phyloP scores from a whole-genome alignment of 2,797 vertebrate species.

The Dromococcyx pavoninus region DNA sequence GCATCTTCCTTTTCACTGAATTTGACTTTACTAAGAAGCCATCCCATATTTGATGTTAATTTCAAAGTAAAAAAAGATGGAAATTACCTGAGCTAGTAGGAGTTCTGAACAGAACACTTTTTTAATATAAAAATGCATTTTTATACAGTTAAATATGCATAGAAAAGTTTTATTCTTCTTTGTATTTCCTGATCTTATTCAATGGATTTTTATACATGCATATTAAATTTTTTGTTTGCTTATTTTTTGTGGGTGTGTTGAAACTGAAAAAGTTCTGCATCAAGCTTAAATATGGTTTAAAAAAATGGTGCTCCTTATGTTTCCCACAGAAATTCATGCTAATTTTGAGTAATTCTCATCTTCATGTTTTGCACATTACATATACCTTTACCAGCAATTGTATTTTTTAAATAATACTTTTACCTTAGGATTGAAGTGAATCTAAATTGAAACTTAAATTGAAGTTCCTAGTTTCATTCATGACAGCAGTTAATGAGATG shows the following conservation, averaged over 20 bases:
- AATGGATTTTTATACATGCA: neutral
- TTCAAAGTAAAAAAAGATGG: neutral
- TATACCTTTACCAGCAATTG: neutral
- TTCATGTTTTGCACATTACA: neutral
- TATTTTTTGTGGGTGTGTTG: conserved; percentile 6
- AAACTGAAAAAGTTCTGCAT: neutral
- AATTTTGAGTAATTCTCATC: neutral
- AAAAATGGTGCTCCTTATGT: conserved; percentile 7
- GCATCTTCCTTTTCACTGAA: neutral
- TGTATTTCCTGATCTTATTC: neutral
- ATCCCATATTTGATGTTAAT: neutral
- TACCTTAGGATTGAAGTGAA: neutral
- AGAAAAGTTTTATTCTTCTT: neutral
- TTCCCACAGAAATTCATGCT: neutral
- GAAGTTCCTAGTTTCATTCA: neutral
- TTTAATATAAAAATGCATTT: neutral
- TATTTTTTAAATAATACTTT: neutral
- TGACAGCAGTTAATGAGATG: neutral
- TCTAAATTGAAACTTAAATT: neutral
- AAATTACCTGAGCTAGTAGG: neutral
- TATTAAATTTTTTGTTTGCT: neutral
- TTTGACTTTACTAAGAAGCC: neutral
- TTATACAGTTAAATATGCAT: neutral
- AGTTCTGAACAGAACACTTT: neutral
- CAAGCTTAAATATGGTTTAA: neutral